Evolutionary conservation across 2,797 vertebrate genomes (phyloP).

Genomic region (Gambusia yucatana): DNA sequence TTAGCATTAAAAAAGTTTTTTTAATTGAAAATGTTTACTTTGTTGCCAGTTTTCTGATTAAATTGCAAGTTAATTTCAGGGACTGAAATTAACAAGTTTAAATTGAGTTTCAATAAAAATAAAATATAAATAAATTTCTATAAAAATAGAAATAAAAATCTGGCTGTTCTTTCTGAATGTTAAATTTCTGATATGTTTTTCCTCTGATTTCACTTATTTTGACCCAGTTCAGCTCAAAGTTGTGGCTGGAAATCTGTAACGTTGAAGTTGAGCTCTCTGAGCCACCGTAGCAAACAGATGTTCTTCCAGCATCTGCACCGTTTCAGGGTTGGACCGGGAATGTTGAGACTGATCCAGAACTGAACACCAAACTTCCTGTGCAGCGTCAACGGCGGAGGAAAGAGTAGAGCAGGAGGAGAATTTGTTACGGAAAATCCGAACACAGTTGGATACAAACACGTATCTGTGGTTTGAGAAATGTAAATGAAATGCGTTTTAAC

Average conservation of each 20-base stretch:
- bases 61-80: too few relatives aligned
- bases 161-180: not conserved
- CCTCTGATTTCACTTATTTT: not conserved
- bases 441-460: not conserved
- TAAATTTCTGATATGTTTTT: not conserved
- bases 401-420: not conserved
- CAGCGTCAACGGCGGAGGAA: not conserved
- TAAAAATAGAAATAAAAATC: not conserved
- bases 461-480: not conserved
- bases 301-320: not conserved
- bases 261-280: not conserved
- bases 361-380: not conserved
- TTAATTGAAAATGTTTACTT: too few relatives aligned
- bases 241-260: not conserved
- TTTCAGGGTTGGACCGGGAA: not conserved
- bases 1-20: too few relatives aligned
- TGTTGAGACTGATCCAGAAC: not conserved
- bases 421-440: not conserved
- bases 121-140: too few relatives aligned
- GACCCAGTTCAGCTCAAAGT: not conserved
- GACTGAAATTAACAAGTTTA: too few relatives aligned
- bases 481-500: not conserved
- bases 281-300: not conserved
- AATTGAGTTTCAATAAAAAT: too few relatives aligned
- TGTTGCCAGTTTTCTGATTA: too few relatives aligned